Base-by-base conservation (phyloP, 2,888 invertebrate species). In the Drosophila phalerata region DNA sequence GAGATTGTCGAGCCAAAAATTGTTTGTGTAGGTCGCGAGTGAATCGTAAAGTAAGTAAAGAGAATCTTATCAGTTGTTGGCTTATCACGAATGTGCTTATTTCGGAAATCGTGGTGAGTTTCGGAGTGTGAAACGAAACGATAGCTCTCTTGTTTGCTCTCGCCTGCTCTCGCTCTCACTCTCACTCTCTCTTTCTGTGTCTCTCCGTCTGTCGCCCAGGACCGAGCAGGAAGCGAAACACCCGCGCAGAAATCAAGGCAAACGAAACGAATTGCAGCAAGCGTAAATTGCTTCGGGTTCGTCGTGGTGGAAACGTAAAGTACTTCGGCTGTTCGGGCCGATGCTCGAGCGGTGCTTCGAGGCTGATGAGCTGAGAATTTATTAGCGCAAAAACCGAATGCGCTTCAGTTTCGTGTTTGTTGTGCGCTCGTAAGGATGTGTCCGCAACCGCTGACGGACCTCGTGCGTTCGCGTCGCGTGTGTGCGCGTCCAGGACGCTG, bases 351-450 rank as follows among this genome's bases (percentile, higher is more conserved):
- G 51, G 58, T 25, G 64, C 60, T 28, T 47, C 51, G 55, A 56
- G 58, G 67, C 69, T 77, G 80, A 73, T 73, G 76, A 76, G 73
- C 71, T 77, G 76, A 74, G 74, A 82, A 85, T 83, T 85, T 79
- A 82, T 88, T 86, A 79, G 79, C 71, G 88, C 81, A 84, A 90
- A 79, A 85, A 89, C 86, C 90, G 87, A 89, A 83, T 60, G 85
- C 62, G 74, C 67, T 85, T 92, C 88, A 92, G 92, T 92, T 91
- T 91, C 92, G 92, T 92, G 91, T 92, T 91, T 90, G 88, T 88
- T 85, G 91, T 91, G 90, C 91, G 91, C 91, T 90, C 90, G 91
- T 91, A 81, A 91, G 91, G 91, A 91, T 92, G 92, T 91, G 84
- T 85, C 84, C 89, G 87, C 88, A 77, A 73, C 74, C 87, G 89